Base-by-base conservation (phyloP, 2,888 invertebrate genomes). In the Gymnocheta viridis region DNA sequence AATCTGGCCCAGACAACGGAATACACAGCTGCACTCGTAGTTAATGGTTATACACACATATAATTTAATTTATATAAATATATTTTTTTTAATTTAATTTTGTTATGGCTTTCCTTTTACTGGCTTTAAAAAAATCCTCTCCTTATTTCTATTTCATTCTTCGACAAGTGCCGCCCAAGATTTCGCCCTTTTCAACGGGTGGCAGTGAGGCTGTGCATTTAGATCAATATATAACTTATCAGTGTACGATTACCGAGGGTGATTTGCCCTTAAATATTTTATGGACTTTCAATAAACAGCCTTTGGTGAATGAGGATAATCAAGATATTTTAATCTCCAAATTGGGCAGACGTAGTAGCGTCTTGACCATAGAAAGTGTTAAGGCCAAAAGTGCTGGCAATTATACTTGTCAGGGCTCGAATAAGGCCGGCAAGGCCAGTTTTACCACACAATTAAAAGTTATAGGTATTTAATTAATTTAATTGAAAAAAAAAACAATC, bases 361-460 rank as follows among this genome's bases (percentile, higher is more conserved):
- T 95, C 74, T 92, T 96, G 82, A 94, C 94, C 67, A 95, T 96
- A 88, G 95, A 96, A 88, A 94, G 94, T 62, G 94, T 96, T 85
- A 93, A 94, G 79, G 95, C 94, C 58, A 93, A 93, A 83, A 95
- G 96, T 88, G 94, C 94, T 66, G 96, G 96, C 87, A 95, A 95
- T 90, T 96, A 96, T 91, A 95, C 95, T 85, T 96, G 96, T 90
- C 93, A 94, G 85, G 96, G 95, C 82, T 94, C 94, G 90, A 96
- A 96, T 92, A 93, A 93, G 87, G 96, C 95, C 76, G 96, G 96
- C 89, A 93, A 92, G 85, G 93, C 94, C 88, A 94, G 94, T 86
- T 94, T 94, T 91, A 94, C 95, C 83, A 94, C 96, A 85, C 93
- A 94, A 88, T 93, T 96, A 85, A 94, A 94, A 90, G 95, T 96